phyloP scores from a whole-genome alignment of 2,888 invertebrate genomes.

The Sceliomorpha sp. region DNA sequence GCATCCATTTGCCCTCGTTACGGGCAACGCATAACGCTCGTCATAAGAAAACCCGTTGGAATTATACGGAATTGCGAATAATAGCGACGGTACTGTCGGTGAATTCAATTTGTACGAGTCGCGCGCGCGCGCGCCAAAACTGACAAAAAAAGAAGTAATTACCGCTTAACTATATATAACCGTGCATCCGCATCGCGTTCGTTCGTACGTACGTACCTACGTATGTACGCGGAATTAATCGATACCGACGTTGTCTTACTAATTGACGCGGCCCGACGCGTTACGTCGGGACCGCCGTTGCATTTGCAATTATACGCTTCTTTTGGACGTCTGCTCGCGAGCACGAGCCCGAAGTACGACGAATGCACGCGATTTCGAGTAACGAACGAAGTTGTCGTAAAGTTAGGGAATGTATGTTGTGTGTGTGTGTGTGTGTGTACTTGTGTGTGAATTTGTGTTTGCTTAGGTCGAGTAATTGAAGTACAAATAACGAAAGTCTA shows the following conservation, averaged over 20 bases:
- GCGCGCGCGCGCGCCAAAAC: conserved; percentile 6
- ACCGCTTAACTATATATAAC: conserved; percentile 48
- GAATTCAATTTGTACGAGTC: conserved; percentile 21
- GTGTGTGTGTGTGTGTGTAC: no score
- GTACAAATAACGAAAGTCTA: no score
- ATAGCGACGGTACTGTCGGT: conserved; percentile 15
- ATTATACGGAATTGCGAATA: no score
- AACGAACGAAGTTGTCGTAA: not conserved
- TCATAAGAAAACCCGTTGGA: no score
- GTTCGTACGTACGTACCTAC: no score
- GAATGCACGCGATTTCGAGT: conserved; percentile 15
- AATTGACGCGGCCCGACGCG: conserved; percentile 33
- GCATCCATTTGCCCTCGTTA: no score
- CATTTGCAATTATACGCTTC: conserved; percentile 25
- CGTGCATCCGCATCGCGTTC: conserved; percentile 26
- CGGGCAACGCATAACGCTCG: no score
- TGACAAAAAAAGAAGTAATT: conserved; percentile 37
- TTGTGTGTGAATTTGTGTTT: no score
- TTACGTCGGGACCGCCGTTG: conserved; percentile 1
- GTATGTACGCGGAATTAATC: conserved; percentile 32
- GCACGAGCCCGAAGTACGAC: conserved; percentile 8
- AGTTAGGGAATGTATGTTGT: no score
- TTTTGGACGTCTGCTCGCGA: conserved; percentile 24
- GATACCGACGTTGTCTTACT: conserved; percentile 32
- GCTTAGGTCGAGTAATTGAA: no score